These are phyloP conservation scores for Olivierus martensii DNA, from an alignment of 1,140 invertebrate genomes.

Conservation along the genomic window DNA sequence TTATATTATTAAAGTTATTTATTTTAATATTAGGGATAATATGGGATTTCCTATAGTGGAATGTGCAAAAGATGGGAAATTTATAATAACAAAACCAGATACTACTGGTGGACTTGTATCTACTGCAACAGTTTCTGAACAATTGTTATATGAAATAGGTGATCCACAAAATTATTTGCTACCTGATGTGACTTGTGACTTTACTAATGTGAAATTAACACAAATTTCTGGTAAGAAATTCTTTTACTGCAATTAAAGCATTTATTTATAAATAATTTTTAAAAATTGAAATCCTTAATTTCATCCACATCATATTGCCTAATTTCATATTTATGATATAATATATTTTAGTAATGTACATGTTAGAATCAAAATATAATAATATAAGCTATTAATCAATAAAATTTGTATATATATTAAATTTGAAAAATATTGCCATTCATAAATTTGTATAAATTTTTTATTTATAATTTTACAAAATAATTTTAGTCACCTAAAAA, in stretches of 20 bases:
- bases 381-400: too few relatives aligned
- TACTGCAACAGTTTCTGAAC: conserved; percentile 34
- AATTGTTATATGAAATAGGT: conserved; percentile 39
- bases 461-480: too few relatives aligned
- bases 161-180: conserved; percentile 36
- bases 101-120: conserved; percentile 36
- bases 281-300: neutral
- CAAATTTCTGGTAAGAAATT: conserved; percentile 24
- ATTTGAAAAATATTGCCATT: too few relatives aligned
- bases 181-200: conserved; percentile 40
- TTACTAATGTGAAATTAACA: conserved; percentile 31
- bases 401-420: too few relatives aligned
- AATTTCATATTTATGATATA: neutral
- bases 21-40: conserved; percentile 28
- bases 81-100: conserved; percentile 36
- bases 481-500: too few relatives aligned
- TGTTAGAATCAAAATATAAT: too few relatives aligned
- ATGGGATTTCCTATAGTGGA: conserved; percentile 40
- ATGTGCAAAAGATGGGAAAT: conserved; percentile 30
- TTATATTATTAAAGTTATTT: too few relatives aligned
- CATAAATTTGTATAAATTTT: too few relatives aligned
- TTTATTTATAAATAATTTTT: too few relatives aligned
- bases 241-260: too few relatives aligned
- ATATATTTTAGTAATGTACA: too few relatives aligned
- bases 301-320: neutral